Conservation (phyloP, 2,888 invertebrate genomes). For the Synergus laeviventris region DNA sequence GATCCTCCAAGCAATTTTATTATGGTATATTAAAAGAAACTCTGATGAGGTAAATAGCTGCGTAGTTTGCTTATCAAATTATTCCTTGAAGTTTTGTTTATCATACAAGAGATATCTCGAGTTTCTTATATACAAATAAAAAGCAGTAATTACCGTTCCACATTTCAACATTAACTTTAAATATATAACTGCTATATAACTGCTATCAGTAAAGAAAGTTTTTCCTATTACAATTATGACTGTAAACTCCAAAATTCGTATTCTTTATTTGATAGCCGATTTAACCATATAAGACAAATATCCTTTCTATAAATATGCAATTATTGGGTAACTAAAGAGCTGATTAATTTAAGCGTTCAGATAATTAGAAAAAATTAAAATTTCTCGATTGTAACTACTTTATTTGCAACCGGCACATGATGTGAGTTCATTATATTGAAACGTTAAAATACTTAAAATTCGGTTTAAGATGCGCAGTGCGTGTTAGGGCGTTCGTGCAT, state of each 20-base stretch:
- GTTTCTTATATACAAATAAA: neutral
- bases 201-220: too few relatives aligned
- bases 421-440: neutral
- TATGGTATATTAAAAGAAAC: too few relatives aligned
- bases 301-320: too few relatives aligned
- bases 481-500: conserved; percentile 54
- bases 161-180: too few relatives aligned
- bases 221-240: too few relatives aligned
- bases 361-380: neutral
- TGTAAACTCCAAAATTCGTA: too few relatives aligned
- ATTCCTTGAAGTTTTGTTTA: neutral
- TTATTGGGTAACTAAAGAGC: too few relatives aligned
- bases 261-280: too few relatives aligned
- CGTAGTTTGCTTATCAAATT: neutral
- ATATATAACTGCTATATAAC: too few relatives aligned
- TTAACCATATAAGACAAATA: too few relatives aligned
- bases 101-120: neutral
- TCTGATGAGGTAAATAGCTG: neutral
- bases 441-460: neutral
- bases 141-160: too few relatives aligned
- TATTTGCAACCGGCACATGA: neutral
- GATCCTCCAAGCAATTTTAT: neutral
- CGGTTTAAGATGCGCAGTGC: conserved; percentile 14
- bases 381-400: neutral
- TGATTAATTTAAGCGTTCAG: too few relatives aligned